Evolutionary conservation across 2,888 invertebrate species (phyloP).

Genomic region (Folsomia manolachei): DNA sequence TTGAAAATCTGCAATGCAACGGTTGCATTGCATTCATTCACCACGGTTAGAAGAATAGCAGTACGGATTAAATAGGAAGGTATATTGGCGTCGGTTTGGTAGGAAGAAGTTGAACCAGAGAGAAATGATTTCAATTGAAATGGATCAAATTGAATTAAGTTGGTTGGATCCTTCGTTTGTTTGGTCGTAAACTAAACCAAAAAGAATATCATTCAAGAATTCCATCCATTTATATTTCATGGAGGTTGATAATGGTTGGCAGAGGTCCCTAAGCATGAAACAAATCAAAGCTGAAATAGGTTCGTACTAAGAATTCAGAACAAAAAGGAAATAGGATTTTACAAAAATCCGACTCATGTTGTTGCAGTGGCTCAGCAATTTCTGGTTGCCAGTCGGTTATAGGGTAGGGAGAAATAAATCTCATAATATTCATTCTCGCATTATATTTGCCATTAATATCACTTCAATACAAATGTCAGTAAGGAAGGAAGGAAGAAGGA

Average conservation of each 20-base stretch:
- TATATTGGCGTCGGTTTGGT: too few species aligned
- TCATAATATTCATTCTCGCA: neutral
- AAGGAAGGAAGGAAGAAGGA: conserved; percentile 3
- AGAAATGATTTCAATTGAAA: conserved; percentile 13
- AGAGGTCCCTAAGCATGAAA: neutral
- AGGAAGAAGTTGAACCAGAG: conserved; percentile 12
- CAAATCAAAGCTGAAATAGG: neutral
- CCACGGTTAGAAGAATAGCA: neutral
- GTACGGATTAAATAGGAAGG: too few species aligned
- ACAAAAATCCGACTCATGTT: neutral
- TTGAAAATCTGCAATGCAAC: conserved; percentile 27
- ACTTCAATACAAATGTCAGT: neutral
- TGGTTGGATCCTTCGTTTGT: neutral
- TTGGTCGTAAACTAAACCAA: neutral
- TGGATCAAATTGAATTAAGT: conserved; percentile 21
- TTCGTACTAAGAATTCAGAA: neutral
- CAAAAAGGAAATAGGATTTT: neutral
- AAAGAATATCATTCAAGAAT: neutral
- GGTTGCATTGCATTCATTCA: conserved; percentile 1
- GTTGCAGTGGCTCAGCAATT: neutral
- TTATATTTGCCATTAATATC: neutral
- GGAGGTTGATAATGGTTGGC: neutral
- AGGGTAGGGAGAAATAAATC: neutral
- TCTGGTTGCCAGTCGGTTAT: too few species aligned
- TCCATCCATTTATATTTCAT: neutral